These are phyloP conservation scores for Nebria salina DNA, from an alignment of 2,888 invertebrate species.

Conservation along the genomic window DNA sequence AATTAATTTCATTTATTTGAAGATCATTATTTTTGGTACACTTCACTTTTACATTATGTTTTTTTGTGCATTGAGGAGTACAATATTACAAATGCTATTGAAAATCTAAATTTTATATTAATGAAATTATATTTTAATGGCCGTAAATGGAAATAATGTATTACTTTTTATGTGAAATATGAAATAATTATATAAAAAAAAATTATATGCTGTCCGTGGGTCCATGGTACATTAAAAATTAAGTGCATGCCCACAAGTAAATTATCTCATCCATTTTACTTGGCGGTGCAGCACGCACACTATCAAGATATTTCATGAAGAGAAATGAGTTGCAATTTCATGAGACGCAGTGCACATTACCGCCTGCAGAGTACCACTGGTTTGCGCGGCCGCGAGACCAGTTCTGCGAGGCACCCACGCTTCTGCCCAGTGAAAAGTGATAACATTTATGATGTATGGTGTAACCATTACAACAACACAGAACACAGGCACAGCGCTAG, in stretches of 20 bases:
- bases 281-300: not conserved
- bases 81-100: no score
- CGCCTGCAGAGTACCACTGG: conserved; percentile 40
- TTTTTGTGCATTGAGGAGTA: no score
- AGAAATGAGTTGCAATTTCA: conserved; percentile 43
- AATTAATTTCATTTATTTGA: no score
- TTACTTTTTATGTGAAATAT: not conserved
- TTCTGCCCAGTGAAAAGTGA: conserved; percentile 31
- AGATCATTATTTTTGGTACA: no score
- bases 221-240: not conserved
- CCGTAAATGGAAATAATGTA: not conserved
- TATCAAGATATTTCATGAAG: conserved; percentile 20
- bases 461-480: conserved; percentile 6
- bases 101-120: not conserved
- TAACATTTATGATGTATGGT: conserved; percentile 44
- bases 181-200: not conserved
- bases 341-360: conserved; percentile 4
- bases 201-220: not conserved
- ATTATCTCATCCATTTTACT: not conserved
- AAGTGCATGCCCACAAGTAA: not conserved
- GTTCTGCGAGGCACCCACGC: conserved; percentile 13
- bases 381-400: conserved; percentile 10
- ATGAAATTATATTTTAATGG: not conserved
- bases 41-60: no score
- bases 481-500: conserved; percentile 7